A percentile compares a stretch with the other conserved stretches of the same genome.
These are phyloP conservation scores for Andrena marginata DNA, from an alignment of 2,888 invertebrate species.

Conservation along the genomic window DNA sequence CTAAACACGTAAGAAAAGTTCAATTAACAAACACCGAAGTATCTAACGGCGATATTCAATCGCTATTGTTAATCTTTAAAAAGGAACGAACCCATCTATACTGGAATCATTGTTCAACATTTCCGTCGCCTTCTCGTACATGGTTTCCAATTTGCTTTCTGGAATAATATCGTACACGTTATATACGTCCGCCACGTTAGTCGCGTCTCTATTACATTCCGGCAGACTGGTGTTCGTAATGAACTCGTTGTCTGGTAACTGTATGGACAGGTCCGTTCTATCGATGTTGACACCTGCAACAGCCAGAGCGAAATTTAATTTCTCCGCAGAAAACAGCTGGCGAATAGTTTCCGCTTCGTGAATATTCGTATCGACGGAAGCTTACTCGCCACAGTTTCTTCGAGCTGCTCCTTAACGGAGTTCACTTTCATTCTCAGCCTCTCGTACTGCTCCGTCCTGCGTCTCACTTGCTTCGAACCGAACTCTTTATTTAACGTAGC, in stretches of 20 bases:
- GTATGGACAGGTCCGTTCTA: constrained; percentile 49
- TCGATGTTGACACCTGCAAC: constrained; percentile 87
- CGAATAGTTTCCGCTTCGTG: background rate
- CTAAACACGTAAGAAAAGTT: constrained; percentile 48
- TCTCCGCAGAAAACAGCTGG: background rate
- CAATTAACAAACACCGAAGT: background rate
- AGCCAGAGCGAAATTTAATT: background rate
- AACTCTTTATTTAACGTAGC: constrained; percentile 88
- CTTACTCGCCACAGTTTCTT: constrained; percentile 86
- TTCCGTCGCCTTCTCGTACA: constrained; percentile 71
- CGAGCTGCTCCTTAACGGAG: constrained; percentile 87
- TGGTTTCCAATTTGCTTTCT: constrained; percentile 73
- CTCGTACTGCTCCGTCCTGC: constrained; percentile 88
- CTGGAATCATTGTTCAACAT: constrained; percentile 61
- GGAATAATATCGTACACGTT: constrained; percentile 81
- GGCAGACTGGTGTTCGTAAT: constrained; percentile 69
- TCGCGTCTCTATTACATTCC: constrained; percentile 79
- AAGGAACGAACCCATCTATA: constrained; percentile 67
- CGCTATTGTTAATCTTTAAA: background rate
- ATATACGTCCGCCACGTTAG: constrained; percentile 78
- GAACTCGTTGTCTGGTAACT: constrained; percentile 62
- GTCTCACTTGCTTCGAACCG: constrained; percentile 88
- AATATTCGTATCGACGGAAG: constrained; percentile 9
- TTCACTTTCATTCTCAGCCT: constrained; percentile 87
- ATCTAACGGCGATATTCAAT: background rate